A percentile compares a stretch with the other conserved stretches of the same genome.
These are phyloP conservation scores for Amia ocellicauda DNA, from an alignment of 2,113 vertebrate genomes.

Conservation along the genomic window DNA sequence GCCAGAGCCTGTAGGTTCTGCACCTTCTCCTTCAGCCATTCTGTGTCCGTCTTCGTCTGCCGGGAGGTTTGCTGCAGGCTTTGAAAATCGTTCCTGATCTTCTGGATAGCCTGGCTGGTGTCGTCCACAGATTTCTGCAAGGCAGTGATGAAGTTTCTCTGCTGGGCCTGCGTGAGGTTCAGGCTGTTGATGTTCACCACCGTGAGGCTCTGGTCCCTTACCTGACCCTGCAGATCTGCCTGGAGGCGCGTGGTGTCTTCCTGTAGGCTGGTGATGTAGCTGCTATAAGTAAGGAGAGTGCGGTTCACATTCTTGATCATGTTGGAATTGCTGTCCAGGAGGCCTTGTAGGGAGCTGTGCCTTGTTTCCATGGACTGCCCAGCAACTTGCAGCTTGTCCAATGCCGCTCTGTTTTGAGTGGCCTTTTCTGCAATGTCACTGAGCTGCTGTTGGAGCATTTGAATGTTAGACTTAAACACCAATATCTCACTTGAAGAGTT, in stretches of 20 bases:
- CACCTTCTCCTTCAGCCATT: constrained; percentile 86
- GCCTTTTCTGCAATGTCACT: constrained; percentile 79
- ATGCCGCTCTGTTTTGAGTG: constrained; percentile 75
- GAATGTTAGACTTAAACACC: constrained; percentile 81
- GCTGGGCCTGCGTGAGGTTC: constrained; percentile 86
- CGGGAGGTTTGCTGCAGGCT: constrained; percentile 78
- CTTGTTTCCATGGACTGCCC: constrained; percentile 71
- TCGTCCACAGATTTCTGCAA: constrained; percentile 86
- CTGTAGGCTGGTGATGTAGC: constrained; percentile 76
- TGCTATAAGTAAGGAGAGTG: constrained; percentile 79
- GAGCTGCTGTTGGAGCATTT: constrained; percentile 80
- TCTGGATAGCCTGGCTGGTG: constrained; percentile 78
- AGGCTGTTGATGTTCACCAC: constrained; percentile 80
- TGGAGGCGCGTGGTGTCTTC: constrained; percentile 79
- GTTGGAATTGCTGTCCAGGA: constrained; percentile 78
- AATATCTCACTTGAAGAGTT: constrained; percentile 88
- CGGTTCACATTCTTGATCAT: constrained; percentile 79
- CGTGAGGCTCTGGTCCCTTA: constrained; percentile 73
- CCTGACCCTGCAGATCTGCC: constrained; percentile 77
- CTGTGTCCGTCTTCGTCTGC: constrained; percentile 77
- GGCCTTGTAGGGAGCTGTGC: constrained; percentile 80
- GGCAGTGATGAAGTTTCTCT: constrained; percentile 71
- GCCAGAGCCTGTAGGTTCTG: constrained; percentile 78
- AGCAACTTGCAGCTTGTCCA: constrained; percentile 81
- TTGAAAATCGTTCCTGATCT: constrained; percentile 83